Evolutionary conservation across 64 coral and sea anemone genomes (phyloP).

Genomic region (Pachyseris speciosa): DNA sequence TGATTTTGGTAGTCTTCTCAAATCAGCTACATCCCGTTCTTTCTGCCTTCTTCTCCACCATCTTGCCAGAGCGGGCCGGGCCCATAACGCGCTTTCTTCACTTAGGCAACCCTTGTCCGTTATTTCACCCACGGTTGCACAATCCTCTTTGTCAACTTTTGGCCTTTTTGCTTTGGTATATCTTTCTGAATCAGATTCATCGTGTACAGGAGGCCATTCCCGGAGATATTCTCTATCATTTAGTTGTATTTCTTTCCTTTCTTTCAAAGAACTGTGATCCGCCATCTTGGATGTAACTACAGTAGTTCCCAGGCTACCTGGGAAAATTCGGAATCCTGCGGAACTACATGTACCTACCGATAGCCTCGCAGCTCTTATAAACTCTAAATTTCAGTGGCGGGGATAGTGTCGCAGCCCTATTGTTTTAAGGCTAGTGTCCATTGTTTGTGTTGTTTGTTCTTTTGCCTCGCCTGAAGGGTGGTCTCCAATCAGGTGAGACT

Average conservation of each 20-base stretch:
- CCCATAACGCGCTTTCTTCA: background rate
- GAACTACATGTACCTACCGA: no score
- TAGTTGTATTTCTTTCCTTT: background rate
- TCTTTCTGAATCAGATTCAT: background rate
- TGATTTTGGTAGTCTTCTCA: constrained; percentile 6
- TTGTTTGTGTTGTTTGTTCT: no score
- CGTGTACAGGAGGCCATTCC: constrained; percentile 23
- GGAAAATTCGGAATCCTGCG: no score
- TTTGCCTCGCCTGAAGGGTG: no score
- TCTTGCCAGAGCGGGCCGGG: constrained; percentile 52
- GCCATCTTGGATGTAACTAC: constrained; percentile 1
- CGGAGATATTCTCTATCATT: constrained; percentile 17
- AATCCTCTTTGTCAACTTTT: background rate
- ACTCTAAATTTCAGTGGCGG: no score
- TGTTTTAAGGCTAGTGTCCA: no score
- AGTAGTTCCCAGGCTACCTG: background rate
- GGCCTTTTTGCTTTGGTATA: background rate
- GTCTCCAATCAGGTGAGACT: no score
- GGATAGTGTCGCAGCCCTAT: no score
- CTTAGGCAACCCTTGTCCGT: background rate
- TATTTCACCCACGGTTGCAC: background rate
- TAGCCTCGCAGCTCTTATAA: no score
- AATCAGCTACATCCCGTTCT: background rate
- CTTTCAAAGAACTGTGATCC: background rate
- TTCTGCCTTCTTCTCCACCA: constrained; percentile 56